Conservation (phyloP, 2,113 vertebrate species). For the Podocnemis expansa region DNA sequence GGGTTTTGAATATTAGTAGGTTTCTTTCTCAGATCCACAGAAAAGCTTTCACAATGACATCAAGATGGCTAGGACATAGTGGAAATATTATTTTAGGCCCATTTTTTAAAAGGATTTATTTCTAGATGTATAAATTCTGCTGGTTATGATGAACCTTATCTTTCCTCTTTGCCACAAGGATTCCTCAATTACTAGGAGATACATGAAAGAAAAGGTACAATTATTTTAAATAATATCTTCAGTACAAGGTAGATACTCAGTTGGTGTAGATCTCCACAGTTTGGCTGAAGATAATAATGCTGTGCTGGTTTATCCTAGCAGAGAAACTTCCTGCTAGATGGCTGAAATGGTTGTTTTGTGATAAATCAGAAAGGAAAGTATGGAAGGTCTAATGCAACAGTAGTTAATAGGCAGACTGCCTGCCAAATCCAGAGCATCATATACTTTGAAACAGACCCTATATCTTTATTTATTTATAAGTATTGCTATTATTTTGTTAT, state of each 20-base stretch:
- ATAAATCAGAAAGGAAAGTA: not conserved
- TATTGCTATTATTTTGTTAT: too few relatives aligned
- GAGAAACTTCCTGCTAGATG: not conserved
- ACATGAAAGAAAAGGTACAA: not conserved
- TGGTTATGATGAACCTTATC: not conserved
- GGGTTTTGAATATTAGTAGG: constrained; percentile 47
- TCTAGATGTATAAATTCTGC: not conserved
- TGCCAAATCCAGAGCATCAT: too few relatives aligned
- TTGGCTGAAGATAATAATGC: accelerated
- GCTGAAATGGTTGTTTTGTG: not conserved
- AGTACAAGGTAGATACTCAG: accelerated
- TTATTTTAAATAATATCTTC: too few relatives aligned
- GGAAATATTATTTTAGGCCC: constrained; percentile 3
- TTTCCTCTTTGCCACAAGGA: not conserved
- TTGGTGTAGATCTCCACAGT: not conserved
- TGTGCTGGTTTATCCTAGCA: not conserved
- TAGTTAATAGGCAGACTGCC: not conserved
- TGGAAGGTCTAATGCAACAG: accelerated
- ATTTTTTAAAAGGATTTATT: not conserved
- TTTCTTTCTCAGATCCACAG: constrained; percentile 16
- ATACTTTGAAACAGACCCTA: too few relatives aligned
- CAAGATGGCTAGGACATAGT: not conserved
- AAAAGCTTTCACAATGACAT: not conserved
- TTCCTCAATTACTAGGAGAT: not conserved
- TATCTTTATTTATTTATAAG: too few relatives aligned